Base-by-base conservation (phyloP, 2,113 vertebrate genomes). In the Anser cygnoides region DNA sequence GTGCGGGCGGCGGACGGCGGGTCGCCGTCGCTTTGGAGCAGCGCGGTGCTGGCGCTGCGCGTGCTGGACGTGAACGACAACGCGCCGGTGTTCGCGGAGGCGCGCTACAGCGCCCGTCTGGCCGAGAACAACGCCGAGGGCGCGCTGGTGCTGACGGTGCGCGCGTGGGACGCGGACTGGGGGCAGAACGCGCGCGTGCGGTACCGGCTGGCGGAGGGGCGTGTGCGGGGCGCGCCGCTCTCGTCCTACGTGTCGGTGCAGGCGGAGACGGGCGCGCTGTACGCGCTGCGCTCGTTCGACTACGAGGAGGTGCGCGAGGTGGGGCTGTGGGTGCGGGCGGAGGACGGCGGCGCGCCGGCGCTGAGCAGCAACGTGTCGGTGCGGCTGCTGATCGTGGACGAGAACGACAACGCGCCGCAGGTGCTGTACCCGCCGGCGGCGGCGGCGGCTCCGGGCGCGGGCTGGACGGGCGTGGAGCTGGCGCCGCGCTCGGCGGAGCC, bases 281-380 rank as follows among this genome's bases (percentile, higher is more conserved):
- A 98, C 87, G 73, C 97, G 90, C 98, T 98, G 90, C 74, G 90
- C 19, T 82, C 59, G 5, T 96, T 97, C 23, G 89, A 95, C 43
- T 98, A 98, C 84, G 97, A 98, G 59, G 80, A 89, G 86, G 74
- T 79, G 85, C 91, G 85, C 72, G 91, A 92, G 91, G 28, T 88
- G 54, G 41, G 10, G 58, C 65, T 87, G 80, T 52, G 59, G 90
- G 49, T 52, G 61, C 12, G 84, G 98, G 9, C 97, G 63, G 84
- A 90, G 68, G 98, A 97, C 5, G 98, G 95, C 1, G 98, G 98
- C 5, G 94, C 96, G 12, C 97, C 98, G 2, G 80, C 98, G 8
- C 92, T 98, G 31, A 97, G 97, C 79, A 98, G 96, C 83, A 98
- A 98, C 5, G 93, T 92, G 5, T 97, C 98, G 3, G 80, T 98